Conservation (phyloP, 1,140 invertebrate species). For the Lysiphlebus fabarum region DNA sequence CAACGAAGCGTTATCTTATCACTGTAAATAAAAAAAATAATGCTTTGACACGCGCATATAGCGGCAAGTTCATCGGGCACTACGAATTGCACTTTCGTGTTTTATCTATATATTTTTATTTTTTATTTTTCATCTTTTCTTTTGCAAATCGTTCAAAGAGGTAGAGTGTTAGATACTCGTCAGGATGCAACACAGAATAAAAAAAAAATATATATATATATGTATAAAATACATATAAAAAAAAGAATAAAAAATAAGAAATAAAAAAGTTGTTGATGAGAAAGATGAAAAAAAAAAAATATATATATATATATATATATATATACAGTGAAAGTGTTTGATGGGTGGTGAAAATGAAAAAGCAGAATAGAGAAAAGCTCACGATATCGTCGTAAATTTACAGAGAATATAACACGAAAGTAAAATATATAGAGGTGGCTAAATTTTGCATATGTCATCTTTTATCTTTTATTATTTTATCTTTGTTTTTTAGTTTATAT, state of each 20-base stretch:
- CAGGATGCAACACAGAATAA: background rate
- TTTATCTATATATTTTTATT: background rate
- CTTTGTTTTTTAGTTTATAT: conserved; percentile 7
- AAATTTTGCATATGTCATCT: conserved; percentile 24
- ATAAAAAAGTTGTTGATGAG: background rate
- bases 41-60: conserved; percentile 21
- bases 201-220: too few relatives aligned
- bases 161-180: conserved; percentile 1
- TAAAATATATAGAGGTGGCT: conserved; percentile 24
- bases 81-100: conserved; percentile 16
- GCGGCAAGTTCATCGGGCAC: conserved; percentile 11
- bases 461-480: conserved; percentile 7
- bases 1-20: conserved; percentile 16
- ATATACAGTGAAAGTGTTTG: background rate
- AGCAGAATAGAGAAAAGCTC: conserved; percentile 17
- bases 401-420: conserved; percentile 14
- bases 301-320: too few relatives aligned
- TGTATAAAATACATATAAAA: conserved; percentile 2
- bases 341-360: conserved; percentile 21
- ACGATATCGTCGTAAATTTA: conserved; percentile 22
- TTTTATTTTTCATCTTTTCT: background rate
- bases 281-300: background rate
- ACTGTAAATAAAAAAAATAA: conserved; percentile 18
- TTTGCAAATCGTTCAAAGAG: conserved; percentile 11
- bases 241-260: background rate